Evolutionary conservation across 2,113 vertebrate genomes (phyloP).

Genomic region (Leucopsar rothschildi): DNA sequence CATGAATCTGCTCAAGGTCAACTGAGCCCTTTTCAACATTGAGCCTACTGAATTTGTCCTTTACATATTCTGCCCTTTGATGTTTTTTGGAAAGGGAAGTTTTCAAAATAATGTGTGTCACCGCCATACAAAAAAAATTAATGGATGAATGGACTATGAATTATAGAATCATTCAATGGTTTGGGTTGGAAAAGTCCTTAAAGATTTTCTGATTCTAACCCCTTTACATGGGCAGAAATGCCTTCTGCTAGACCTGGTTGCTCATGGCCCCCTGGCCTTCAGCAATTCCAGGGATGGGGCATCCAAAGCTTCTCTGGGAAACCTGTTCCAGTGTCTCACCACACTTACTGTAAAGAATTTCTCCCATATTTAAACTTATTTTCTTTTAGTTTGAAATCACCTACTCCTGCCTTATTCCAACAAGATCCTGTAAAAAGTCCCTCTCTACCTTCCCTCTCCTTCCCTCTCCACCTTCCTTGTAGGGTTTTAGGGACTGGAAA

Average conservation of each 20-base stretch:
- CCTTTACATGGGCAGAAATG: neutral
- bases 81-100: fast-evolving
- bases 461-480: neutral
- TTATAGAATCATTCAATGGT: neutral
- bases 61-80: neutral
- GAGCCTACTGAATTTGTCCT: neutral
- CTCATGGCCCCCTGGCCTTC: neutral
- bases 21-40: neutral
- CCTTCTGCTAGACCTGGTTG: neutral
- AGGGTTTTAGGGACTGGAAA: neutral
- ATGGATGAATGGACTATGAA: neutral
- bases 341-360: neutral
- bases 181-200: neutral
- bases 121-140: fast-evolving
- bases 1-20: neutral
- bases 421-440: neutral
- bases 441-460: neutral
- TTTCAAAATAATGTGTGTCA: neutral
- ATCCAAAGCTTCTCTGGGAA: neutral
- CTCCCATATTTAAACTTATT: neutral
- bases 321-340: neutral
- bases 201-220: neutral
- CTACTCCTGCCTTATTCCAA: neutral
- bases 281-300: neutral
- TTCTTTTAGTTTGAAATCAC: neutral